Evolutionary conservation across 2,888 invertebrate genomes (phyloP).

Genomic region (Adineta ricciae): DNA sequence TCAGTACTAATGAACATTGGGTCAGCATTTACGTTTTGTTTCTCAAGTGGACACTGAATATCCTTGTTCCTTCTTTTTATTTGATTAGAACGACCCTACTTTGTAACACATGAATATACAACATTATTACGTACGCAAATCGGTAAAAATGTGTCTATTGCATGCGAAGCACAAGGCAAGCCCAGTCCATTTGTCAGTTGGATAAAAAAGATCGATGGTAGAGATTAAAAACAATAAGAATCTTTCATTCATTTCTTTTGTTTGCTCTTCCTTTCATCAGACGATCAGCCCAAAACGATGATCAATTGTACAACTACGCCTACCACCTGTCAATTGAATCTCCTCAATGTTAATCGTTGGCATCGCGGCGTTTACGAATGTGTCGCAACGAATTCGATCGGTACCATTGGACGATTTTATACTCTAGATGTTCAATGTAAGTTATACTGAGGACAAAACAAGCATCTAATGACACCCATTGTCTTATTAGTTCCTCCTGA

Average conservation of each 20-base stretch:
- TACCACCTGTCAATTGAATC: slow-evolving; percentile 14
- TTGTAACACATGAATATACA: background rate
- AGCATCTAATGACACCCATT: background rate
- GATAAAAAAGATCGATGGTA: slow-evolving; percentile 10
- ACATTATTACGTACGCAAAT: slow-evolving; percentile 9
- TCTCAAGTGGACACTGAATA: background rate
- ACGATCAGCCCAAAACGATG: background rate
- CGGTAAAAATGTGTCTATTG: slow-evolving; percentile 1
- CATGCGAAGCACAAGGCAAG: slow-evolving; percentile 12
- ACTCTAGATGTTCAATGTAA: slow-evolving; percentile 13
- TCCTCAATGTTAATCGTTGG: background rate
- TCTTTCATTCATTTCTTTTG: background rate
- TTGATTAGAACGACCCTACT: background rate
- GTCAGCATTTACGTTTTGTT: background rate
- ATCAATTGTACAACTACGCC: slow-evolving; percentile 19
- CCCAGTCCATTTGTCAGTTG: slow-evolving; percentile 5
- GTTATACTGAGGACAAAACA: background rate
- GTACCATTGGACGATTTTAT: slow-evolving; percentile 1
- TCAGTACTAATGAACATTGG: background rate
- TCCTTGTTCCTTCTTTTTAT: background rate
- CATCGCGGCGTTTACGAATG: background rate
- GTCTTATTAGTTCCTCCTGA: background rate
- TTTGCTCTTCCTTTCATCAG: background rate
- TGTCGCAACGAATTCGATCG: background rate
- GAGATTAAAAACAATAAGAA: slow-evolving; percentile 1